Conservation (phyloP, 2,797 vertebrate species). For the Nyctalus aviator region DNA sequence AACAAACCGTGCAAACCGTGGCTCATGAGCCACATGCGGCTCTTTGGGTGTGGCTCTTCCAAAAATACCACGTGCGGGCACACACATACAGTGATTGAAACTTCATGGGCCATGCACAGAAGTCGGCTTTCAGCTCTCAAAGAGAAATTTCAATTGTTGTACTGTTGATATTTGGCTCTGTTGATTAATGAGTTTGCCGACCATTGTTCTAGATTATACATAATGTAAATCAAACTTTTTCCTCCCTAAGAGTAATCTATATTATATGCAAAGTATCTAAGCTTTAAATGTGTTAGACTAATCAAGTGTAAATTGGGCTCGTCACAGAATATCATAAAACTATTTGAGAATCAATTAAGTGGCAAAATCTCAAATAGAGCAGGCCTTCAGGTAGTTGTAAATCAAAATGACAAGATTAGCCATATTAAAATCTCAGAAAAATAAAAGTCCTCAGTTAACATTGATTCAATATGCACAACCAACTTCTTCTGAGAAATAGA, state of each 20-base stretch:
- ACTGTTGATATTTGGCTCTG: too few species aligned
- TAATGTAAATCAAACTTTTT: conserved; percentile 17
- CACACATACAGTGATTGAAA: too few species aligned
- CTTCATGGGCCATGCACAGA: too few species aligned
- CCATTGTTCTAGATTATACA: conserved; percentile 13
- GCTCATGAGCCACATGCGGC: too few species aligned
- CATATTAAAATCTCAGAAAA: neutral
- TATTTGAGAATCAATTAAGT: conserved; percentile 53
- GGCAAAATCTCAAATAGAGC: neutral
- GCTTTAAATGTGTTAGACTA: neutral
- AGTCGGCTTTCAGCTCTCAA: too few species aligned
- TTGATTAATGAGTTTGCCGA: too few species aligned
- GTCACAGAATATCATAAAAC: neutral
- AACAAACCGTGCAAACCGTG: too few species aligned
- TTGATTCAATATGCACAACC: neutral
- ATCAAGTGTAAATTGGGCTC: neutral
- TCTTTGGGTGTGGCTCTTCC: too few species aligned
- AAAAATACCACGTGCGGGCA: too few species aligned
- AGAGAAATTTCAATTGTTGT: too few species aligned
- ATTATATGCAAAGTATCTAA: neutral
- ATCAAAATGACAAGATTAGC: conserved; percentile 15
- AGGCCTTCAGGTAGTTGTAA: neutral
- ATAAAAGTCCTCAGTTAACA: neutral
- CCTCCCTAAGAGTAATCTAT: neutral
- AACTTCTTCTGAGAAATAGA: conserved; percentile 24